Evolutionary conservation across 2,888 invertebrate genomes (phyloP), one percentile per base, ranked within the genome.

Genomic region (Heliconius aoede): DNA sequence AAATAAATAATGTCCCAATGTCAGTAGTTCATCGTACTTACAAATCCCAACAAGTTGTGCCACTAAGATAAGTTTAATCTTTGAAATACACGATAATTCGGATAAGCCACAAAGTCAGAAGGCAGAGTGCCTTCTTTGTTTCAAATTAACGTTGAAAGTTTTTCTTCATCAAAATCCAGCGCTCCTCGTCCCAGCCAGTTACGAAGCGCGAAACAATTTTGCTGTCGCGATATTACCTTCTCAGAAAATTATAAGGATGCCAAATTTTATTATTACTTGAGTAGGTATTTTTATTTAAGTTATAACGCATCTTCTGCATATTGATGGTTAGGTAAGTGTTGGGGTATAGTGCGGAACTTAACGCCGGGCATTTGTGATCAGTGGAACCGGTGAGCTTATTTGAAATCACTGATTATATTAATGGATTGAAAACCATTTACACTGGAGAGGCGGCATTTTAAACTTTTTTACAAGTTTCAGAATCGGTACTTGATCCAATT

Each of bases 161-260:
- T 68, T 28, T 51, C 28, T 51, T 68, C 28, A 5, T 21, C 68
- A 21, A 13, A 68, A 46, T 21, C 13, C 30, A n/a, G 46, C n/a
- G 46, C 24, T 21, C 28, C 51, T 28, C 51, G n/a, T 68, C n/a
- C n/a, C 51, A 51, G 21, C 28, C 28, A 51, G 51, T 68, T 51
- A 51, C n/a, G 46, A 51, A 68, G 68, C 18, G 68, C 28, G 46
- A 68, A 68, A 51, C 46, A 68, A 68, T n/a, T 68, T 28, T n/a
- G 51, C 51, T 28, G 68, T 68, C 26, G 68, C 30, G n/a, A 68
- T 68, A 51, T 51, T 51, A 28, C 28, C 11, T 68, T 46, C 51
- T 51, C 28, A 26, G 28, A 68, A 30, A 51, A 51, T 68, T 51
- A 11, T 30, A 28, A 68, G 28, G 1, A 18, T 46, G 28, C 28